phyloP scores from a whole-genome alignment of 2,888 invertebrate genomes.

The Molorchus minor region DNA sequence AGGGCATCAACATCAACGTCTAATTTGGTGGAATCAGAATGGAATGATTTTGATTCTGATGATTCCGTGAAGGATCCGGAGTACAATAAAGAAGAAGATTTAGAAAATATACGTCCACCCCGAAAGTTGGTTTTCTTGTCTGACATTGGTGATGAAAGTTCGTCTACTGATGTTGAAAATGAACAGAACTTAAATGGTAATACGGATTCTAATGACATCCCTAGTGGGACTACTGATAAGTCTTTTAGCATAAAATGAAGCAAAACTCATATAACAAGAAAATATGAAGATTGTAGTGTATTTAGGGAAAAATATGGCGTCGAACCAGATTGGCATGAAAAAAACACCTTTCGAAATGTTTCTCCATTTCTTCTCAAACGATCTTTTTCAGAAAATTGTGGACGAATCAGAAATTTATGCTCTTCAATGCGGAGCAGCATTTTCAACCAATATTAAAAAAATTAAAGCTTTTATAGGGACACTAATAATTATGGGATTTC shows the following conservation, averaged over 20 bases:
- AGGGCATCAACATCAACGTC: slow-evolving; percentile 1
- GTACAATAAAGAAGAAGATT: background rate
- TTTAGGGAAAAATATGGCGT: no score
- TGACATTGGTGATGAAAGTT: background rate
- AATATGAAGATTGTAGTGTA: no score
- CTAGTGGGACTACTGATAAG: background rate
- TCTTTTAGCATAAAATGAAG: background rate
- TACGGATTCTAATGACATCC: background rate
- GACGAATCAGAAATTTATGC: no score
- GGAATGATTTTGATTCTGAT: slow-evolving; percentile 12
- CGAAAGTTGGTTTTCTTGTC: slow-evolving; percentile 4
- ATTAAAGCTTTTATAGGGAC: no score
- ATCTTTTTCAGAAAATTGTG: no score
- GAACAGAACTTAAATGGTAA: background rate
- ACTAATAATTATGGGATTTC: no score
- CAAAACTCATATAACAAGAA: no score
- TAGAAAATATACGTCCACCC: slow-evolving; percentile 6
- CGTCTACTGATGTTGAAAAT: slow-evolving; percentile 8
- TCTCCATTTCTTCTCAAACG: no score
- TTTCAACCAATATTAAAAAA: no score
- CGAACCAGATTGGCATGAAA: no score
- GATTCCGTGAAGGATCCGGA: slow-evolving; percentile 15
- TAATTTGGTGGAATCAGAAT: background rate
- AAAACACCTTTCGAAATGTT: no score
- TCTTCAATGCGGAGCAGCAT: no score